Evolutionary conservation across 1,140 invertebrate species (phyloP).

Genomic region (Orius insidiosus): DNA sequence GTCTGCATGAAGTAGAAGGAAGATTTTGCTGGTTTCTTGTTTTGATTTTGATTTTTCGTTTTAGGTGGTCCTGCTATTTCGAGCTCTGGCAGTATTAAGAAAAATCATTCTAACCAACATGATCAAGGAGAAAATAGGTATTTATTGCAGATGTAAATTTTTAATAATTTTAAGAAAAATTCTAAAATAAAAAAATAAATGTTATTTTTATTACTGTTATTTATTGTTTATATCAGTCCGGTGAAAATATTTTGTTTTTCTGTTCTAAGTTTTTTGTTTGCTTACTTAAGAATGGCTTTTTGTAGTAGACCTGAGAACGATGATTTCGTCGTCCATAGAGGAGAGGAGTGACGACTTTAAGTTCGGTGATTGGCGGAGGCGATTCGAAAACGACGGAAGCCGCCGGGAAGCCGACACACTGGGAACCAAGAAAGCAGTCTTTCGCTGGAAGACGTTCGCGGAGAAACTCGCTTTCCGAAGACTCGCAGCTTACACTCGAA

Average conservation of each 20-base stretch:
- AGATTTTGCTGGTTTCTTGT: too few relatives aligned
- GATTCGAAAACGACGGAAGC: conserved; percentile 32
- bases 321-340: conserved; percentile 63
- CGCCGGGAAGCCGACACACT: conserved; percentile 68
- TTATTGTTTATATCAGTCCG: too few relatives aligned
- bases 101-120: too few relatives aligned
- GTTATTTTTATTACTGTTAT: too few relatives aligned
- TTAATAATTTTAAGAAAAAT: too few relatives aligned
- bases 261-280: neutral
- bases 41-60: too few relatives aligned
- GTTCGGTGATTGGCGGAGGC: conserved; percentile 36
- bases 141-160: too few relatives aligned
- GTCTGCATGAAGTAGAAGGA: too few relatives aligned
- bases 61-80: too few relatives aligned
- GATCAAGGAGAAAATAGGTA: too few relatives aligned
- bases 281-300: neutral
- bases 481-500: conserved; percentile 74
- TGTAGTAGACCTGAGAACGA: conserved; percentile 24
- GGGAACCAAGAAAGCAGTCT: conserved; percentile 50
- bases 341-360: conserved; percentile 57
- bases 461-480: conserved; percentile 67
- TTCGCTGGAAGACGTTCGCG: conserved; percentile 64
- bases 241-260: neutral
- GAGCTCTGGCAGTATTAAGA: too few relatives aligned
- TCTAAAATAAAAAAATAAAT: too few relatives aligned